Base-by-base conservation (phyloP, 30 jellyfish, hydroid and myxozoan species). In the Cassiopea xamachana region DNA sequence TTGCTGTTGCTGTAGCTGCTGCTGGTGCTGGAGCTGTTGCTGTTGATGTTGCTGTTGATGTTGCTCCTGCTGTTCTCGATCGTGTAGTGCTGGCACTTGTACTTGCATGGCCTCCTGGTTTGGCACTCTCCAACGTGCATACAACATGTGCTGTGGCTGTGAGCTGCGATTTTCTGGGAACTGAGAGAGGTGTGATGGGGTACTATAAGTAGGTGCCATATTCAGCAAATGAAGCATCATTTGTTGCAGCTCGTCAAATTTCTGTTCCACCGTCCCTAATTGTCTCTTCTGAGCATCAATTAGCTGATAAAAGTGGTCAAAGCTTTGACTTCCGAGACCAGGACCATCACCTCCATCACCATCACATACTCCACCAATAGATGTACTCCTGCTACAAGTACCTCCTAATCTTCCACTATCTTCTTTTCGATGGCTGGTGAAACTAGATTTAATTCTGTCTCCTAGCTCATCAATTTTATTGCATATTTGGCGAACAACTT, bases 401-500 rank as follows among this genome's bases (percentile, higher is more conserved):
- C 69, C 82, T 51, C 90, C 90, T 5, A 79, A 43, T 27, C 87
- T 84, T 18, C 80, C 60, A 13, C 89, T 86, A 2, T 86, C 92
- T 43, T 84, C 95, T 13, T 45, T 62, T 16, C 78, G 51, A 17
- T 59, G 59, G 7, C 85, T 87, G 5, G 48, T 51, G 50, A 75
- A 50, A 44, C 69, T 81, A 1, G 7, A n/a, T 44, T 84, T 92
- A 14, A 86, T 27, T 49, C 75, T 85, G 89, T 96, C 99, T 86
- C 93, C 99, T 13, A 96, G 93, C 77, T 89, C 97, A 48, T 82
- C 96, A 74, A 96, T 93, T 70, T 98, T 87, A 85, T 96, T 96
- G 83, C 90, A 19, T 51, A 96, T 93, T 86, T 85, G 97, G 4
- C 99, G 98, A 17, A 90, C 85, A 51, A 96, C 99, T 90, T 9